Percentiles rank a stretch among this genome's conserved stretches.
These are phyloP conservation scores for Spilogale gracilis DNA, from an alignment of 2,113 vertebrate genomes.

Conservation along the genomic window DNA sequence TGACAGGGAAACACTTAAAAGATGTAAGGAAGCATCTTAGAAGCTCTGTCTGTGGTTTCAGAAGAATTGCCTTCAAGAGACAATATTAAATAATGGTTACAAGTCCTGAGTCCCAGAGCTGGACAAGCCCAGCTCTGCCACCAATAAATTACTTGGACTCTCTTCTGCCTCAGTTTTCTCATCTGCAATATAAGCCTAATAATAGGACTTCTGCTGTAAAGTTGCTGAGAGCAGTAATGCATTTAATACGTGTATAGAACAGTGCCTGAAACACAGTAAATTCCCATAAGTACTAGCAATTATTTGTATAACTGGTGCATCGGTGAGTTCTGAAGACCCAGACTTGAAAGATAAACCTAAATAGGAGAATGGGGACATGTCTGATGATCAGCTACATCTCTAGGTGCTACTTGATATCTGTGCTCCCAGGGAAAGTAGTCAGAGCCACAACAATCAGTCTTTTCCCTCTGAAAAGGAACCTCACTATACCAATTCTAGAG, in stretches of 20 bases:
- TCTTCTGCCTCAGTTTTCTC: neutral
- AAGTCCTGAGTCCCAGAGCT: neutral
- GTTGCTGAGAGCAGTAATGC: neutral
- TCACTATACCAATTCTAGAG: neutral
- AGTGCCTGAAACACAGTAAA: neutral
- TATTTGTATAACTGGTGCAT: neutral
- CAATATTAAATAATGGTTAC: neutral
- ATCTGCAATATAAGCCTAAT: neutral
- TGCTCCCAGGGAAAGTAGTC: neutral
- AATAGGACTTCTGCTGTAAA: neutral
- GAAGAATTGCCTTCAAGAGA: neutral
- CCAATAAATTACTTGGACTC: neutral
- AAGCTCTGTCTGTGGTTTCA: slow-evolving; percentile 17
- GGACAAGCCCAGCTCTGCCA: neutral
- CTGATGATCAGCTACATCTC: neutral
- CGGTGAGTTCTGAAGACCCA: neutral
- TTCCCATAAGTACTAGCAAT: neutral
- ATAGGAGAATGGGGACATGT: neutral
- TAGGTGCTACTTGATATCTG: neutral
- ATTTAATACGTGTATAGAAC: neutral
- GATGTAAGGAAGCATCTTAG: neutral
- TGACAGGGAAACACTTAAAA: neutral
- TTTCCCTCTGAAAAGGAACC: neutral
- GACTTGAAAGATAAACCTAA: neutral
- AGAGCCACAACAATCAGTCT: neutral